Evolutionary conservation across 2,113 vertebrate species (phyloP).

Genomic region (Orthochromis indermauri): DNA sequence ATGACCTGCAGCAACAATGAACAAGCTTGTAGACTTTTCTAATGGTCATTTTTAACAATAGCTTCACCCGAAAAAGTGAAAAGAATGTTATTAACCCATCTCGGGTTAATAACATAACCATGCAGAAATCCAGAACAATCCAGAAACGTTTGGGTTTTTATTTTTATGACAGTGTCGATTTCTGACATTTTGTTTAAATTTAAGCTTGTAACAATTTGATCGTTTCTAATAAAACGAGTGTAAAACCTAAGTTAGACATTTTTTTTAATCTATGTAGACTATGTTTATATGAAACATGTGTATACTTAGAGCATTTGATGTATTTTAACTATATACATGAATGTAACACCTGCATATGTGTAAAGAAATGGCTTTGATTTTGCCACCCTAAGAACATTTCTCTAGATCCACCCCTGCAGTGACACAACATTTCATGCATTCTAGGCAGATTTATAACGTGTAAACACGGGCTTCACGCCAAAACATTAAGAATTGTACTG

Average conservation of each 20-base stretch:
- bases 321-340: background rate
- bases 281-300: background rate
- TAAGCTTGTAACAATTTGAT: background rate
- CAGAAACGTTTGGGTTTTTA: background rate
- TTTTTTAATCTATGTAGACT: background rate
- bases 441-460: background rate
- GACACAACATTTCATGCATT: background rate
- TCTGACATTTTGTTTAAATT: background rate
- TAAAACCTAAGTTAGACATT: background rate
- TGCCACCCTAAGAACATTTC: background rate
- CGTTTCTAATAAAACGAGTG: background rate
- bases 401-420: background rate
- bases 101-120: background rate
- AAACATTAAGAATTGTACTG: background rate
- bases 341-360: background rate
- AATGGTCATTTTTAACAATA: background rate
- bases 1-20: background rate
- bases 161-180: background rate
- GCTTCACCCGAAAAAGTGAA: background rate
- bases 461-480: background rate
- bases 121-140: background rate
- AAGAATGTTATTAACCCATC: background rate
- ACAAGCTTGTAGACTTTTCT: background rate
- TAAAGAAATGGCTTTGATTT: background rate
- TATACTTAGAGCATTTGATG: background rate